phyloP scores from a whole-genome alignment of 1,140 invertebrate species.

The Vanessa tameamea region DNA sequence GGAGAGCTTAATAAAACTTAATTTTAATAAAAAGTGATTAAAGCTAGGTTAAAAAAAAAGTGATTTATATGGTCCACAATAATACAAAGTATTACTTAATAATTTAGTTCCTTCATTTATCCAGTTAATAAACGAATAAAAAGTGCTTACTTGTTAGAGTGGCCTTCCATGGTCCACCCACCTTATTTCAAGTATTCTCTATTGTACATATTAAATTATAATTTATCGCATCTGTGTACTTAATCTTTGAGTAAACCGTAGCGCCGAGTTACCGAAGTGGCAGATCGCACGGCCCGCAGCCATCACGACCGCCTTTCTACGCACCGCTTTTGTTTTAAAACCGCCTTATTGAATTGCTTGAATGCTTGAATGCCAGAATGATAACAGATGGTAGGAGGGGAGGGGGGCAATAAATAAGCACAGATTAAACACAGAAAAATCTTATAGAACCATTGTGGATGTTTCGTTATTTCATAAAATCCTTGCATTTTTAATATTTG shows the following conservation, averaged over 20 bases:
- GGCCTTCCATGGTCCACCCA: too few relatives aligned
- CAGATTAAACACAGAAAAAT: slow-evolving; percentile 2
- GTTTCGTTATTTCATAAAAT: background rate
- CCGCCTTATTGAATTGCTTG: slow-evolving; percentile 49
- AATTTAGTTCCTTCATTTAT: too few relatives aligned
- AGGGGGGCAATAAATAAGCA: slow-evolving; percentile 38
- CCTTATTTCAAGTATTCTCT: too few relatives aligned
- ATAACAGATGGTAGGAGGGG: slow-evolving; percentile 36
- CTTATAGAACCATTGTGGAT: background rate
- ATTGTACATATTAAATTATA: background rate
- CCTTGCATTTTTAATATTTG: background rate
- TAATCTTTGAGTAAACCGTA: slow-evolving; percentile 47
- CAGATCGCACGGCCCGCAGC: slow-evolving; percentile 63
- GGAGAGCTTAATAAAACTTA: too few relatives aligned
- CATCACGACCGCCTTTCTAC: slow-evolving; percentile 68
- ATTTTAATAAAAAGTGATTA: too few relatives aligned
- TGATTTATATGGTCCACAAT: too few relatives aligned
- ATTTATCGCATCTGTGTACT: slow-evolving; percentile 23
- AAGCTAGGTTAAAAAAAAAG: too few relatives aligned
- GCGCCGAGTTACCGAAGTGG: slow-evolving; percentile 71
- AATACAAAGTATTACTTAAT: too few relatives aligned
- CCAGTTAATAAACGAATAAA: too few relatives aligned
- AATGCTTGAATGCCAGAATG: slow-evolving; percentile 39
- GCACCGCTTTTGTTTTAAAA: slow-evolving; percentile 62
- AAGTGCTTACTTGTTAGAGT: too few relatives aligned